Evolutionary conservation across 2,797 vertebrate genomes (phyloP).

Genomic region (Coreius guichenoti): DNA sequence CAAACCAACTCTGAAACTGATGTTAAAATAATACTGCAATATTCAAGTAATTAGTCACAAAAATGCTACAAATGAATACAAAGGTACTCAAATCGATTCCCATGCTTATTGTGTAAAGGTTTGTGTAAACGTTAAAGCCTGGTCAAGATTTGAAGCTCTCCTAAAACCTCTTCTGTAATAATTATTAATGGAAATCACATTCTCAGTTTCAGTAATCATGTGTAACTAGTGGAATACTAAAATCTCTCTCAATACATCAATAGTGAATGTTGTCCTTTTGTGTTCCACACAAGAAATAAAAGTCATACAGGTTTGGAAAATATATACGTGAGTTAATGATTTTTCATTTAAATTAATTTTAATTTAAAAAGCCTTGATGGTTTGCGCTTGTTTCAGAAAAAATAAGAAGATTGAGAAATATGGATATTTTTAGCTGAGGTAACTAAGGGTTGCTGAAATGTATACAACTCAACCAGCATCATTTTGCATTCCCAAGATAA

Average conservation of each 20-base stretch:
- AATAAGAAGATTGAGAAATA: not conserved
- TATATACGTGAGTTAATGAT: not conserved
- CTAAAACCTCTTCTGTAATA: not conserved
- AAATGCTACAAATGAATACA: not conserved
- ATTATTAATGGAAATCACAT: not conserved
- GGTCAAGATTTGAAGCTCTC: not conserved
- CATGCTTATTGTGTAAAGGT: not conserved
- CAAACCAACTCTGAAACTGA: not conserved
- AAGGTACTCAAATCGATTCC: not conserved
- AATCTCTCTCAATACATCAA: not conserved
- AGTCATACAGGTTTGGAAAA: not conserved
- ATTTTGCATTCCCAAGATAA: not conserved
- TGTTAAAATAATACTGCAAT: conserved; percentile 5
- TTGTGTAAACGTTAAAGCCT: not conserved
- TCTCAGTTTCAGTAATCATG: not conserved
- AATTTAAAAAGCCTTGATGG: not conserved
- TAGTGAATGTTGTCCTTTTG: not conserved
- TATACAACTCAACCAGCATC: not conserved
- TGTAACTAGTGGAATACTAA: not conserved
- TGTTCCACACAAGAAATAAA: not conserved
- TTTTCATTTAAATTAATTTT: not conserved
- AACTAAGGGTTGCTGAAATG: not conserved
- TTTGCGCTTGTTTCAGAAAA: not conserved
- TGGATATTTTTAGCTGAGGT: not conserved
- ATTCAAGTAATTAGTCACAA: not conserved